A percentile compares a stretch with the other conserved stretches of the same genome.
Evolutionary conservation across 1,140 invertebrate species (phyloP).

Genomic region (Eumaeus atala): DNA sequence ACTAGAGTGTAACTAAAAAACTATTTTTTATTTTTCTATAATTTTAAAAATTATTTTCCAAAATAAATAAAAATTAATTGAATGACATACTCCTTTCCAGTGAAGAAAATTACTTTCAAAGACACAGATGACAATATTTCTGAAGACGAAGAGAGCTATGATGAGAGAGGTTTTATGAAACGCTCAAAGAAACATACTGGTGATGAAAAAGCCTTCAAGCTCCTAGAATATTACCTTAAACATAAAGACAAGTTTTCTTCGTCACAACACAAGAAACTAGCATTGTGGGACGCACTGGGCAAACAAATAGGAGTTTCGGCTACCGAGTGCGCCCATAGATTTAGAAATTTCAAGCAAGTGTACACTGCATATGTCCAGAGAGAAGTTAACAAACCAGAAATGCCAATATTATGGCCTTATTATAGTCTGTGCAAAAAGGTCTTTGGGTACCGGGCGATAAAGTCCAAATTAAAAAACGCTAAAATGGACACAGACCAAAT

Average conservation of each 20-base stretch:
- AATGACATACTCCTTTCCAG: slow-evolving; percentile 32
- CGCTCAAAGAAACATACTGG: slow-evolving; percentile 39
- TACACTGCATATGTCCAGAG: slow-evolving; percentile 54
- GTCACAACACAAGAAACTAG: slow-evolving; percentile 39
- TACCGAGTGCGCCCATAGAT: slow-evolving; percentile 52
- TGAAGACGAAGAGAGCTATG: slow-evolving; percentile 47
- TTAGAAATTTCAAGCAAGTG: slow-evolving; percentile 58
- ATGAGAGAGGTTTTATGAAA: slow-evolving; percentile 46
- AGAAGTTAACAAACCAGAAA: slow-evolving; percentile 57
- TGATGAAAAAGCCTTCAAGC: slow-evolving; percentile 52
- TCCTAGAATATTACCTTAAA: slow-evolving; percentile 58
- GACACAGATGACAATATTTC: slow-evolving; percentile 31
- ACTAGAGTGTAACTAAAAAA: too few species aligned
- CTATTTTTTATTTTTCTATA: too few species aligned
- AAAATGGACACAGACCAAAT: slow-evolving; percentile 41
- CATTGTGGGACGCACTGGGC: slow-evolving; percentile 47
- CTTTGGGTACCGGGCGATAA: slow-evolving; percentile 58
- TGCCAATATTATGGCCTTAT: slow-evolving; percentile 62
- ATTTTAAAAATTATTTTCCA: too few species aligned
- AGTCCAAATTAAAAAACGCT: slow-evolving; percentile 47
- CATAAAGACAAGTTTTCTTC: slow-evolving; percentile 57
- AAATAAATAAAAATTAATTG: slow-evolving; percentile 1
- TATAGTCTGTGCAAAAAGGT: slow-evolving; percentile 62
- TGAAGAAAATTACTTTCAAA: slow-evolving; percentile 44
- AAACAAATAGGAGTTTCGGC: slow-evolving; percentile 46